phyloP scores from a whole-genome alignment of 2,797 vertebrate species.

The Coluber constrictor region DNA sequence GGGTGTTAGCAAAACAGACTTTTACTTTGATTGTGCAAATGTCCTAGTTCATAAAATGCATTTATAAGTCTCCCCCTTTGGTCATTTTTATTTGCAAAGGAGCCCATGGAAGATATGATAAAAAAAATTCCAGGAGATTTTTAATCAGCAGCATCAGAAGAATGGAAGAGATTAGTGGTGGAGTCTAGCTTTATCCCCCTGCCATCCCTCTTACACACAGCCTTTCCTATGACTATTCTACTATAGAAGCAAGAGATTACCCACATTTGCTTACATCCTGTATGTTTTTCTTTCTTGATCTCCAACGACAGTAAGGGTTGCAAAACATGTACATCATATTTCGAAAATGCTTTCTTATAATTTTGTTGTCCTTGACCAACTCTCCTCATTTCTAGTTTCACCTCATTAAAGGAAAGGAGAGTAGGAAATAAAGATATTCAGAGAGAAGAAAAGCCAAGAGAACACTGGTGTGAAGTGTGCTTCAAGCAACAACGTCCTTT shows the following conservation, averaged over 20 bases:
- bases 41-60: neutral
- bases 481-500: constrained; percentile 49
- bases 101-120: neutral
- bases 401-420: constrained; percentile 30
- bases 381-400: constrained; percentile 10
- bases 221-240: neutral
- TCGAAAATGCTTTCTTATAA: constrained; percentile 26
- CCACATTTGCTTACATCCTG: neutral
- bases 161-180: neutral
- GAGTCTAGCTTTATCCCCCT: neutral
- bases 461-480: constrained; percentile 43
- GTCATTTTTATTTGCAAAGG: neutral
- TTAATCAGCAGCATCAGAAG: neutral
- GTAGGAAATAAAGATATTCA: constrained; percentile 26
- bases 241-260: neutral
- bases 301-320: neutral
- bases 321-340: constrained; percentile 2
- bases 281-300: neutral
- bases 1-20: neutral
- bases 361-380: constrained; percentile 39
- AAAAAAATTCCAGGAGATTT: neutral
- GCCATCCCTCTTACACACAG: neutral
- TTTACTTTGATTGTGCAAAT: neutral
- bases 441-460: neutral
- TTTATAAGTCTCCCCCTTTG: neutral